phyloP scores from a whole-genome alignment of 1,140 invertebrate species.

The Bicyclus anynana region DNA sequence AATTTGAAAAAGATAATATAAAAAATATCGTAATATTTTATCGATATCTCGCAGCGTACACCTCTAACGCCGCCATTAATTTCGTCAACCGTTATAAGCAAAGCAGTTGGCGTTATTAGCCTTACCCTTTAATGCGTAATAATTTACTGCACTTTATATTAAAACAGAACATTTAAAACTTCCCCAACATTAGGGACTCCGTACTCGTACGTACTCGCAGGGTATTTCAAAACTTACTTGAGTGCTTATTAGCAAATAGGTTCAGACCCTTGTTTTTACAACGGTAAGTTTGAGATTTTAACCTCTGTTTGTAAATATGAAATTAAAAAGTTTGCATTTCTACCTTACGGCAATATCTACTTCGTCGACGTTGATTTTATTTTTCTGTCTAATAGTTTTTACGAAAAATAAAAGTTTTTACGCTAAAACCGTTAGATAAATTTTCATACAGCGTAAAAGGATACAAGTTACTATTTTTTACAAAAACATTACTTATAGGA shows the following conservation, averaged over 20 bases:
- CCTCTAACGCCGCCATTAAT: constrained; percentile 61
- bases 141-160: constrained; percentile 72
- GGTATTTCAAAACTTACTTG: not conserved
- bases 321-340: not conserved
- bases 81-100: constrained; percentile 64
- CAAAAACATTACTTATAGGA: too few relatives aligned
- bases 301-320: not conserved
- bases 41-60: constrained; percentile 27
- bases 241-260: not conserved
- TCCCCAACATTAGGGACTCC: constrained; percentile 33
- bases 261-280: not conserved
- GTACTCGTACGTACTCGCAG: not conserved
- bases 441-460: too few relatives aligned
- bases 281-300: not conserved
- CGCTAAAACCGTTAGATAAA: too few relatives aligned
- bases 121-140: constrained; percentile 68
- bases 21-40: not conserved
- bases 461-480: too few relatives aligned
- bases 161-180: constrained; percentile 73
- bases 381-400: too few relatives aligned
- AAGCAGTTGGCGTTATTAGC: constrained; percentile 70
- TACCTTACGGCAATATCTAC: not conserved
- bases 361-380: too few relatives aligned
- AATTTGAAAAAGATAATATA: too few relatives aligned
- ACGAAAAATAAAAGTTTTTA: too few relatives aligned